Conservation (phyloP, 37 sponge, comb jelly and placozoan species). For the Ephydatia muelleri region DNA sequence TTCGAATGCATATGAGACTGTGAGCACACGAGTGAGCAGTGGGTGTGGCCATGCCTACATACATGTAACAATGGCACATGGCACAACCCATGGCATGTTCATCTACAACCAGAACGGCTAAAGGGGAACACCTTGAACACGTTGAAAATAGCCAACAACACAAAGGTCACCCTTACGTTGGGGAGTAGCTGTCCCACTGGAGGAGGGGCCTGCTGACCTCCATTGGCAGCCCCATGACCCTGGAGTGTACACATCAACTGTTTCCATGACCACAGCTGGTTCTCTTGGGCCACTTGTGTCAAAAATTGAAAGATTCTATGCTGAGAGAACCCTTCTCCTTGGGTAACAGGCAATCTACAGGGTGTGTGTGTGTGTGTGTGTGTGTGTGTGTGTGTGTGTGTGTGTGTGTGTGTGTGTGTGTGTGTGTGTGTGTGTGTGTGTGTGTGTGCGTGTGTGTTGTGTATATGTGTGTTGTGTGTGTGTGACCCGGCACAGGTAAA, state of each 20-base stretch:
- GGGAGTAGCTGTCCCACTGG: background rate
- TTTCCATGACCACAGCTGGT: constrained; percentile 50
- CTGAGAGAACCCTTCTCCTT: constrained; percentile 20
- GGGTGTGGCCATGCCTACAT: too few relatives aligned
- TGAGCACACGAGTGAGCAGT: background rate
- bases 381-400: too few relatives aligned
- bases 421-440: too few relatives aligned
- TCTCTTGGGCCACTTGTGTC: constrained; percentile 64
- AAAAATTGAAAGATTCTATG: constrained; percentile 56
- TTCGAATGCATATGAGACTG: background rate
- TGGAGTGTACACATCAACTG: constrained; percentile 18
- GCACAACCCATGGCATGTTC: too few relatives aligned
- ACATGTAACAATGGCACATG: too few relatives aligned
- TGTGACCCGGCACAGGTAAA: background rate
- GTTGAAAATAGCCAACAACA: background rate
- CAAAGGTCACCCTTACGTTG: background rate
- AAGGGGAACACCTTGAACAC: background rate
- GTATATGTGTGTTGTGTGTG: too few relatives aligned
- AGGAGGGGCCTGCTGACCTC: background rate
- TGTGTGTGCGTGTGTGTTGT: too few relatives aligned
- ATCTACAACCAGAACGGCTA: too few relatives aligned
- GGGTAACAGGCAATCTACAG: constrained; percentile 44
- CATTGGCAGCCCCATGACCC: background rate
- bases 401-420: too few relatives aligned
- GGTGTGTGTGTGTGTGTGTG: too few relatives aligned